Evolutionary conservation across 2,888 invertebrate genomes (phyloP).

Genomic region (Prostheceraeus crozeri): DNA sequence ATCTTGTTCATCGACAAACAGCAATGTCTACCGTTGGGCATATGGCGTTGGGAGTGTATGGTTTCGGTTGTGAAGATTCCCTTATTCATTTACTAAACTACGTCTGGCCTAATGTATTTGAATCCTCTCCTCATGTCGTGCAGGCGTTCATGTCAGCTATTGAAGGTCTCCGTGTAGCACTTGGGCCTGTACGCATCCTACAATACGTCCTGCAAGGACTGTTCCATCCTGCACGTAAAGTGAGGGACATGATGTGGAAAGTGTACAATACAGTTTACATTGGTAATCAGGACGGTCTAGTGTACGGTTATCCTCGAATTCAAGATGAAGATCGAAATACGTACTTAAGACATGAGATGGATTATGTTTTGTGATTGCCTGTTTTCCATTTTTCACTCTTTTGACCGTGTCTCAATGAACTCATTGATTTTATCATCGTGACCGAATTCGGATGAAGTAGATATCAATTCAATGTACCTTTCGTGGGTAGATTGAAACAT

Average conservation of each 20-base stretch:
- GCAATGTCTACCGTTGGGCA: slow-evolving; percentile 98
- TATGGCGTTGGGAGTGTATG: slow-evolving; percentile 94
- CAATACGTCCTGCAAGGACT: slow-evolving; percentile 90
- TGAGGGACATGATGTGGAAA: slow-evolving; percentile 99
- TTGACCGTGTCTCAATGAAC: too few species aligned
- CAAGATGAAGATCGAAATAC: slow-evolving; percentile 71
- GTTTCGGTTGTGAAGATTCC: slow-evolving; percentile 97
- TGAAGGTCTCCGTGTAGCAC: slow-evolving; percentile 88
- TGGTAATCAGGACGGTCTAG: slow-evolving; percentile 93
- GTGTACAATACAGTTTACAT: slow-evolving; percentile 98
- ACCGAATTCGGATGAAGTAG: too few species aligned
- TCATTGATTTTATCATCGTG: too few species aligned
- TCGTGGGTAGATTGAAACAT: too few species aligned
- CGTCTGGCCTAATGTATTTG: slow-evolving; percentile 99
- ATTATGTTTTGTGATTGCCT: slow-evolving; percentile 46
- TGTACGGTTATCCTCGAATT: slow-evolving; percentile 92
- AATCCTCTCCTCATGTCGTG: slow-evolving; percentile 97
- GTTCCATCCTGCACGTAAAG: slow-evolving; percentile 97
- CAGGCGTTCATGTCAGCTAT: slow-evolving; percentile 99
- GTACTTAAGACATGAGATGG: slow-evolving; percentile 55
- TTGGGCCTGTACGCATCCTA: slow-evolving; percentile 89
- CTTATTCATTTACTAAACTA: slow-evolving; percentile 90
- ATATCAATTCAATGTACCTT: too few species aligned
- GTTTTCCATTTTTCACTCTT: too few species aligned
- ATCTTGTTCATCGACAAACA: slow-evolving; percentile 94